Percentiles rank a stretch among this genome's conserved stretches.
These are phyloP conservation scores for Nephotettix cincticeps DNA, from an alignment of 1,140 invertebrate genomes.

Conservation along the genomic window DNA sequence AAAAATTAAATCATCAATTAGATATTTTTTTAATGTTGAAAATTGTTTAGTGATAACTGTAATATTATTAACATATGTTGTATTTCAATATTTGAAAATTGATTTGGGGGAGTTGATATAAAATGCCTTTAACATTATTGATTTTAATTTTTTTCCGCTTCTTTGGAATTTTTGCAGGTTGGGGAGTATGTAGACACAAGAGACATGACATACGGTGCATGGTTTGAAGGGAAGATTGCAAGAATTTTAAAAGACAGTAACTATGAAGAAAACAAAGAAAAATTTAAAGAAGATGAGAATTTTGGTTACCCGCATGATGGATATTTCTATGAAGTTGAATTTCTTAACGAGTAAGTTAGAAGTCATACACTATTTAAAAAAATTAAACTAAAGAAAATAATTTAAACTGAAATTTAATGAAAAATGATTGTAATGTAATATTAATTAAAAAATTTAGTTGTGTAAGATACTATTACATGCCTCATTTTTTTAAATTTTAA, in stretches of 20 bases:
- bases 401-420: constrained; percentile 37
- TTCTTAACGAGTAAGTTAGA: constrained; percentile 33
- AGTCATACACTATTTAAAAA: neutral
- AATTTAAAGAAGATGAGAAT: neutral
- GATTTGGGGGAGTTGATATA: no score
- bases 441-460: neutral
- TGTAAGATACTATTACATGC: neutral
- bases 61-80: no score
- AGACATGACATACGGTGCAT: constrained; percentile 55
- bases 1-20: no score
- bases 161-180: no score
- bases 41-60: no score
- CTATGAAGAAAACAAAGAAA: constrained; percentile 33
- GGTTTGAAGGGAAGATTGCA: constrained; percentile 61
- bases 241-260: constrained; percentile 20
- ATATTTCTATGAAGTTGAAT: constrained; percentile 52
- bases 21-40: no score
- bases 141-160: no score
- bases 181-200: constrained; percentile 72
- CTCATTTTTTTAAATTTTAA: neutral
- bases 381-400: neutral
- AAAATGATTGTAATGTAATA: constrained; percentile 27
- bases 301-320: constrained; percentile 34
- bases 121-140: no score
- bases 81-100: no score